Percentiles rank a stretch among this genome's conserved stretches.
These are phyloP conservation scores for Aricia artaxerxes DNA, from an alignment of 2,888 invertebrate species.

Conservation along the genomic window DNA sequence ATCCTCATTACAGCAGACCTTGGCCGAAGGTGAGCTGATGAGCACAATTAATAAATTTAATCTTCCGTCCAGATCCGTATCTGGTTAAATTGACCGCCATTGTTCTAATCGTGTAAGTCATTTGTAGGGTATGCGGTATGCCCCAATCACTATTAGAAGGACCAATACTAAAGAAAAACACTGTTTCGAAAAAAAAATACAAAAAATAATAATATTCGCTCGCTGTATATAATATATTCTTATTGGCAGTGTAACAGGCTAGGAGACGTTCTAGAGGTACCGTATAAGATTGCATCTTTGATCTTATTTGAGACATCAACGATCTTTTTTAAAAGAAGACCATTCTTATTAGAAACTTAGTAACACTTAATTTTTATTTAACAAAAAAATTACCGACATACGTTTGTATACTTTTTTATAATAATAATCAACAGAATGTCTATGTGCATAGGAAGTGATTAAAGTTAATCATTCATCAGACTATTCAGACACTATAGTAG, in stretches of 20 bases:
- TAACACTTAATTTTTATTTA: too few relatives aligned
- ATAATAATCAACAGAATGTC: background rate
- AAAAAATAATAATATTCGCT: too few relatives aligned
- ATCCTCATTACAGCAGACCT: conserved; percentile 16
- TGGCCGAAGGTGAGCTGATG: conserved; percentile 22
- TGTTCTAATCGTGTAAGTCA: conserved; percentile 18
- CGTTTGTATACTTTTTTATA: background rate
- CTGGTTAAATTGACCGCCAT: conserved; percentile 20
- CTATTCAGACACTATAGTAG: conserved; percentile 21
- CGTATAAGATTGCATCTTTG: too few relatives aligned
- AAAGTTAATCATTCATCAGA: background rate
- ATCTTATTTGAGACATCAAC: too few relatives aligned
- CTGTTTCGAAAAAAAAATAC: too few relatives aligned
- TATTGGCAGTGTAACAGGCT: too few relatives aligned
- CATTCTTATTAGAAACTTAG: too few relatives aligned
- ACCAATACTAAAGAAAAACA: too few relatives aligned
- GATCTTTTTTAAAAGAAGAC: too few relatives aligned
- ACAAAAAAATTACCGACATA: too few relatives aligned
- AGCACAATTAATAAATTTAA: conserved; percentile 19
- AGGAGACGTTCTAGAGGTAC: too few relatives aligned
- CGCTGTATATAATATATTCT: too few relatives aligned
- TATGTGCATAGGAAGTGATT: background rate
- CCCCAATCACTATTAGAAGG: background rate
- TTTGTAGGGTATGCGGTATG: background rate
- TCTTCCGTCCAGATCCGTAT: conserved; percentile 23